Percentiles rank a stretch among this genome's conserved stretches.
Conservation (phyloP, 2,113 vertebrate species). For the Callionymus lyra region DNA sequence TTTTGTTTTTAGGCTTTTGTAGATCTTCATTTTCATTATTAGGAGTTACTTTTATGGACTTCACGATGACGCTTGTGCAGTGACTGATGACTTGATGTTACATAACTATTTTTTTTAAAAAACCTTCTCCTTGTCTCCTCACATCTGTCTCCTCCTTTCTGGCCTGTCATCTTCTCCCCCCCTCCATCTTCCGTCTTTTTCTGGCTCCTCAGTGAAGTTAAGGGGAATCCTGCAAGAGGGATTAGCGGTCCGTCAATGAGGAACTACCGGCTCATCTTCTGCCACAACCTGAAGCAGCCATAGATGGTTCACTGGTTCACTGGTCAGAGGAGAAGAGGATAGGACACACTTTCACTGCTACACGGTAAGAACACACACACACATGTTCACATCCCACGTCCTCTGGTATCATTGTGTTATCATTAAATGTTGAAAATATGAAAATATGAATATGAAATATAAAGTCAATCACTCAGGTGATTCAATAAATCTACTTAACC, state of each 20-base stretch:
- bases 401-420: too few relatives aligned
- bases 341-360: conserved; percentile 87
- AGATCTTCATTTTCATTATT: too few relatives aligned
- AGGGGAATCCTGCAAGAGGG: conserved; percentile 87
- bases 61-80: too few relatives aligned
- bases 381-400: too few relatives aligned
- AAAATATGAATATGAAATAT: too few relatives aligned
- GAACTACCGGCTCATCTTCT: conserved; percentile 99
- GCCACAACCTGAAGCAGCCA: conserved; percentile 99
- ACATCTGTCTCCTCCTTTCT: conserved; percentile 5
- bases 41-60: too few relatives aligned
- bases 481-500: too few relatives aligned
- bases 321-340: conserved; percentile 85
- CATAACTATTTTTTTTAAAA: not conserved
- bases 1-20: too few relatives aligned
- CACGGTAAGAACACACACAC: conserved; percentile 70
- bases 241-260: conserved; percentile 99
- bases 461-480: too few relatives aligned
- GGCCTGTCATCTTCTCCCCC: not conserved
- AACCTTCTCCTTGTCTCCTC: conserved; percentile 1
- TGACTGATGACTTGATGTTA: too few relatives aligned
- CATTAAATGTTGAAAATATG: too few relatives aligned
- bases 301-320: conserved; percentile 89
- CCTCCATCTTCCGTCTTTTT: not conserved
- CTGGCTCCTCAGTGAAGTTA: conserved; percentile 43